Base-by-base conservation (phyloP, 2,888 invertebrate species). In the Mayetiola destructor region DNA sequence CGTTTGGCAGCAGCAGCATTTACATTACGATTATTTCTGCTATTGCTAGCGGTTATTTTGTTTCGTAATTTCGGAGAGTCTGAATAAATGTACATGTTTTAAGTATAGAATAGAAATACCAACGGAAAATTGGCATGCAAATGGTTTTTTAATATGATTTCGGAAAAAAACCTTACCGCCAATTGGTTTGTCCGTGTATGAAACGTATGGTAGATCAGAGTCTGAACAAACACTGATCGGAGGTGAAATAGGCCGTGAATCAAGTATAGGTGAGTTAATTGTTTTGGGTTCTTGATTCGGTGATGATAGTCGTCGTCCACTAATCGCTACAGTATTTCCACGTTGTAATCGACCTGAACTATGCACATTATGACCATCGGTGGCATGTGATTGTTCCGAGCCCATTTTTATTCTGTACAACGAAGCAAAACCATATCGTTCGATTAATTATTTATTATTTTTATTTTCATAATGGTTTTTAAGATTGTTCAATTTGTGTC, bases 151-250 rank as follows among this genome's bases (percentile, higher is more conserved):
- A 12, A 32, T 9, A 32, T 32, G 8, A 6, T 32, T 32, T 32
- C 32, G 8, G 8, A 9, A 12, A 32, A 32, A 32, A 32, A 53
- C 37, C 61, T 64, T 67, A 83, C 85, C 86, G 65, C 90, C 90
- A 56, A 92, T 92, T 10, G 91, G 90, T 58, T 89, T 76, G 67
- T 88, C 90, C 0, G 91, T 91, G 63, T 93, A 92, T 0, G 91
- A 91, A 64, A 92, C 88, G 69, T 92, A 92, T 0, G 92, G 92
- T 57, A 92, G 73, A 68, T 92, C 92, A 0, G 88, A 85, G 68
- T 90, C 89, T 0, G 88, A 88, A 67, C 91, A 91, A 10, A 92
- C 83, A 64, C 90, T 91, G 0, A 89, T 84, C 0, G 90, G 88
- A 0, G 91, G 91, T 0, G 90, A 90, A 5, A 82, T 84, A 1